A percentile compares a stretch with the other conserved stretches of the same genome.
phyloP scores from a whole-genome alignment of 2,113 vertebrate species.

The Bettongia penicillata region DNA sequence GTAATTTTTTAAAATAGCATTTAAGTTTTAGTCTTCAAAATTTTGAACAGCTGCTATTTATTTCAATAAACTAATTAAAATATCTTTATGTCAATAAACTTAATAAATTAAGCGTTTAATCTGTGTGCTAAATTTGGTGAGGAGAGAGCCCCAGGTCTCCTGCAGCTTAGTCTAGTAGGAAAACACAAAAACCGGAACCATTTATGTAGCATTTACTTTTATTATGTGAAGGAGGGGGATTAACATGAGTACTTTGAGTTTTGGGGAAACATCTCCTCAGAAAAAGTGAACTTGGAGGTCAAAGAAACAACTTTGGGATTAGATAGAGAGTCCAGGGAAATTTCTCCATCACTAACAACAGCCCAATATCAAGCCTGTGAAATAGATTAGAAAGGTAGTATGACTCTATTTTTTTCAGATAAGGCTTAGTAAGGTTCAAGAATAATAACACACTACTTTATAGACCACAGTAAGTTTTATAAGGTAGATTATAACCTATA shows the following conservation, averaged over 20 bases:
- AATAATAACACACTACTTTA: background rate
- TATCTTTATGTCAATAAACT: too few species aligned
- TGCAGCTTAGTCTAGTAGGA: background rate
- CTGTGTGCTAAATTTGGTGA: background rate
- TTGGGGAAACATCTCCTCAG: background rate
- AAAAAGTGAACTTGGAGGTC: background rate
- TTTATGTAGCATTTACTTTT: background rate
- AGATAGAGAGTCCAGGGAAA: background rate
- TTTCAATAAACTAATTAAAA: too few species aligned
- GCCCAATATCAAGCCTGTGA: background rate
- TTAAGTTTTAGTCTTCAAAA: background rate
- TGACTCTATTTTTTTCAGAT: background rate
- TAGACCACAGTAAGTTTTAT: background rate
- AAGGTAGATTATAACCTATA: background rate
- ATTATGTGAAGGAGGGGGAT: background rate
- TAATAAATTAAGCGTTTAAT: background rate
- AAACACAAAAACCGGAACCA: background rate
- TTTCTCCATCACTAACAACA: background rate
- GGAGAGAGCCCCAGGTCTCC: background rate
- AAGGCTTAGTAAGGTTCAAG: background rate
- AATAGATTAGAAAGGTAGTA: background rate
- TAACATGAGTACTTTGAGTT: background rate
- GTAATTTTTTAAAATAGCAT: background rate
- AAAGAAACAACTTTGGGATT: too few species aligned
- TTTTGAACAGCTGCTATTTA: background rate